Base-by-base conservation (phyloP, 53 echinoderm and acorn worm genomes). In the Arbacia lixula region DNA sequence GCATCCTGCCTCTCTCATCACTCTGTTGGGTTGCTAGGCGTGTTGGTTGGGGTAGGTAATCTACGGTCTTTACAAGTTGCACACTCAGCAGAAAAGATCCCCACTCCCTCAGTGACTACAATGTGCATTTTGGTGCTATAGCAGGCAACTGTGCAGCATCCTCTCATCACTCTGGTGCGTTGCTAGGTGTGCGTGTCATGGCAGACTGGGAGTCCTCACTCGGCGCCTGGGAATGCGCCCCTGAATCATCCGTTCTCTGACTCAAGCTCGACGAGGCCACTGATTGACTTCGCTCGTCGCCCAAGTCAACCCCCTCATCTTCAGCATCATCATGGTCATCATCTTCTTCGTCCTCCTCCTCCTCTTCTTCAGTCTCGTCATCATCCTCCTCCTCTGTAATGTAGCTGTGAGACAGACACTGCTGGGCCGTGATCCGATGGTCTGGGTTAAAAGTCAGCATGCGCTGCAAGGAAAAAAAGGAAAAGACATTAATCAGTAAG, bases 381-480 rank as follows among this genome's bases (percentile, higher is more conserved):
- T 71, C 68, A 3, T 77, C 77, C 39, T 77, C 43, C 14, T 58
- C 58, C n/a, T 83, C 83, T 37, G 35, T 55, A 54, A 95, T 91
- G 90, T 89, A 95, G 38, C 87, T 53, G 55, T 95, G 93, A 19
- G 73, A 39, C 17, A 95, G 74, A 29, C 93, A 77, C 21, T 93
- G 74, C 0, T 86, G 36, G 5, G 96, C 96, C 6, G 85, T 91
- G 24, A 93, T 87, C 38, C 96, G 84, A 60, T 60, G 61, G 31
- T 89, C 87, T 22, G 93, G 93, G 42, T 87, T 72, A 69, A 95
- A 95, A n/a, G 36, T 56, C 52, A 95, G 83, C 80, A 95, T 84
- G 49, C 77, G 65, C 96, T 95, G 87, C 40, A 74, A 42, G 63
- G 17, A 40, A 53, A 53, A 83, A 46, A 12, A 24, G n/a, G 5